A percentile compares a stretch with the other conserved stretches of the same genome.
Conservation (phyloP, 2,797 vertebrate genomes). For the Eidolon dupreanum region DNA sequence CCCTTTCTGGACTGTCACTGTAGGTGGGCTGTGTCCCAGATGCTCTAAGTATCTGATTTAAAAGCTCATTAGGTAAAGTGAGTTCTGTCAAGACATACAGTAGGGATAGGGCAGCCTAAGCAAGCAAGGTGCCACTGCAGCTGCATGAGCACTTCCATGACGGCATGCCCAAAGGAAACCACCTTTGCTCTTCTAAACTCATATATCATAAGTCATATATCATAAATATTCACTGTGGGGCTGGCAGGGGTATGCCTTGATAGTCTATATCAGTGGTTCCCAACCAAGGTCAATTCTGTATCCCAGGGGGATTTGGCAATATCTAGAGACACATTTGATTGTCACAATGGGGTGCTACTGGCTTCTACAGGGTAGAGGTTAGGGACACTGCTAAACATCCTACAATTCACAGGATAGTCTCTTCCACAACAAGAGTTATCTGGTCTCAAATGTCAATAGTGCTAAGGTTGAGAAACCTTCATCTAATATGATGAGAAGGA, state of each 20-base stretch:
- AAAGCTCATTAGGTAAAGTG: background rate
- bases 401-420: background rate
- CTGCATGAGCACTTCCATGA: background rate
- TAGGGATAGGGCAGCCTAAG: background rate
- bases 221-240: background rate
- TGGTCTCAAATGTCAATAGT: background rate
- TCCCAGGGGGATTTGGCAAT: background rate
- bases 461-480: background rate
- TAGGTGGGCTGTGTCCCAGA: background rate
- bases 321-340: background rate
- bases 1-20: background rate
- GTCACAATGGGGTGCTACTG: rapidly evolving
- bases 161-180: background rate
- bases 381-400: background rate
- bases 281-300: background rate
- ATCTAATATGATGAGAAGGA: background rate
- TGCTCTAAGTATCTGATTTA: background rate
- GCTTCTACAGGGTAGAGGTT: background rate
- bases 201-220: rapidly evolving
- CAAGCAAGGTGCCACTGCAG: background rate
- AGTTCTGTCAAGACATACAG: background rate
- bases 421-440: background rate
- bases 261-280: background rate
- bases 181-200: background rate
- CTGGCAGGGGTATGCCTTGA: background rate